phyloP scores from a whole-genome alignment of 2,888 invertebrate species.

The Aporophyla lueneburgensis region DNA sequence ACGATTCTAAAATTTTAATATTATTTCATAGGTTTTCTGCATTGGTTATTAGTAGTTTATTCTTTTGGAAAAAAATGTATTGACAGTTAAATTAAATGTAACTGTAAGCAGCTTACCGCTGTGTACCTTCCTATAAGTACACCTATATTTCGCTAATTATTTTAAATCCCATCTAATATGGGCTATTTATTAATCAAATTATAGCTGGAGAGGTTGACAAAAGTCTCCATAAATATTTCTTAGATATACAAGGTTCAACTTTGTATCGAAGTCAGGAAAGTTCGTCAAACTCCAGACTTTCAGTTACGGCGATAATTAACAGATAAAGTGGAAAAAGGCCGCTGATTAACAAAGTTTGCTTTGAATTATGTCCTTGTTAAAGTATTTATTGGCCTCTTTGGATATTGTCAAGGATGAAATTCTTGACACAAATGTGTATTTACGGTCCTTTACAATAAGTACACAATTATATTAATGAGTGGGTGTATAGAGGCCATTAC shows the following conservation, averaged over 20 bases:
- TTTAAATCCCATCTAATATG: not conserved
- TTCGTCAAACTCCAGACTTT: constrained; percentile 24
- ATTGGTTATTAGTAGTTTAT: not conserved
- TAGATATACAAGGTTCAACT: constrained; percentile 11
- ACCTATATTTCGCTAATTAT: not conserved
- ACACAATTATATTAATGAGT: no score
- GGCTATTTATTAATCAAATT: not conserved
- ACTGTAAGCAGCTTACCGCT: no score
- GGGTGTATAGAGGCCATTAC: no score
- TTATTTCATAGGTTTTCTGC: no score
- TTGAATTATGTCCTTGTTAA: constrained; percentile 39
- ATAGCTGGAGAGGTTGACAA: not conserved
- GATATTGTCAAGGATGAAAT: constrained; percentile 6
- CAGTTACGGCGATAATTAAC: constrained; percentile 36
- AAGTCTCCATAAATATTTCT: constrained; percentile 18
- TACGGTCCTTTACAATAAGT: no score
- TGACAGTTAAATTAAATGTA: no score
- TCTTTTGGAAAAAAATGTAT: not conserved
- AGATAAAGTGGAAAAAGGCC: constrained; percentile 39
- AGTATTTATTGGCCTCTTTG: constrained; percentile 23
- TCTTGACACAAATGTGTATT: not conserved
- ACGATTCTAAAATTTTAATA: no score
- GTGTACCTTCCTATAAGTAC: not conserved
- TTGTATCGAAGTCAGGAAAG: constrained; percentile 27
- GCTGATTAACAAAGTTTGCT: constrained; percentile 33